Evolutionary conservation across 2,888 invertebrate species (phyloP).

Genomic region (Noctua pronuba): DNA sequence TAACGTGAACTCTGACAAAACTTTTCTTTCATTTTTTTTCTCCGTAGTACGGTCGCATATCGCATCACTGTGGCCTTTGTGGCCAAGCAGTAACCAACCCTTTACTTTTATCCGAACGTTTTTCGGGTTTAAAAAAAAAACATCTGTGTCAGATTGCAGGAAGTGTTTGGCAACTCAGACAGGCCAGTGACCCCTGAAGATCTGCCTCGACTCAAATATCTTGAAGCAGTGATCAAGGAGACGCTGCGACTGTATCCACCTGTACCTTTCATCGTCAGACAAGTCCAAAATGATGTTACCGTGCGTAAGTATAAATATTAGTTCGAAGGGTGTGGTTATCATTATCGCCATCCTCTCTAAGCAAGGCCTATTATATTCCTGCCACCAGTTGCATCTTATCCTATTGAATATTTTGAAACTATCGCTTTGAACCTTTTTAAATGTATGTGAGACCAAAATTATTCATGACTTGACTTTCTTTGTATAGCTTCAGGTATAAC

Average conservation of each 20-base stretch:
- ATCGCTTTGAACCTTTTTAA: not conserved
- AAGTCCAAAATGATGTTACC: constrained; percentile 60
- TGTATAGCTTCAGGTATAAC: constrained; percentile 64
- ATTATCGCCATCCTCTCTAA: not conserved
- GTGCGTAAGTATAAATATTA: constrained; percentile 58
- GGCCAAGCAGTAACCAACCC: not conserved
- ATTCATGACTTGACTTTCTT: not conserved
- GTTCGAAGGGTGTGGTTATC: not conserved
- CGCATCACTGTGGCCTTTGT: not conserved
- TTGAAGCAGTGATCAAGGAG: constrained; percentile 71
- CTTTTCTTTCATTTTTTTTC: not conserved
- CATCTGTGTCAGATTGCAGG: constrained; percentile 50
- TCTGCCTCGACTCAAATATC: constrained; percentile 62
- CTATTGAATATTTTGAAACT: not conserved
- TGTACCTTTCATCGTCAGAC: constrained; percentile 65
- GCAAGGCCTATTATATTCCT: not conserved
- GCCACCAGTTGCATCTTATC: not conserved
- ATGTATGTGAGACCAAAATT: not conserved
- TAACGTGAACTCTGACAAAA: not conserved
- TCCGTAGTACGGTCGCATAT: not conserved
- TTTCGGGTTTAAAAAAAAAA: not conserved
- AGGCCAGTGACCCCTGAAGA: constrained; percentile 59
- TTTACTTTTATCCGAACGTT: not conserved
- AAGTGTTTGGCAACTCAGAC: constrained; percentile 60
- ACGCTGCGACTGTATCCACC: constrained; percentile 70